Evolutionary conservation across 2,113 vertebrate species (phyloP).

Genomic region (Electrona antarctica): DNA sequence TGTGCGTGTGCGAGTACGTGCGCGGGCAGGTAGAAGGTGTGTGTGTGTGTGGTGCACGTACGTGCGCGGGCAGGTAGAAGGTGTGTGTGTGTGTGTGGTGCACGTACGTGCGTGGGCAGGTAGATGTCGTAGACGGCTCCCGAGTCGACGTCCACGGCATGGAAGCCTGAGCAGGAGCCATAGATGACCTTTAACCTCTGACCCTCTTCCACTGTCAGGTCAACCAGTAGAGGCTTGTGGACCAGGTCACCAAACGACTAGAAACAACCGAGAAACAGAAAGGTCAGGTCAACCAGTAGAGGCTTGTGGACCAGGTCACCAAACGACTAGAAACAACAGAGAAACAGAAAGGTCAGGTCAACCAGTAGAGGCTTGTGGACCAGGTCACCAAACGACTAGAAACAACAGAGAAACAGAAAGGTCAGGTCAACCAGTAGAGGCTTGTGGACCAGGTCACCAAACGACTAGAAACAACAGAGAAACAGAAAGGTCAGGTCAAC

Average conservation of each 20-base stretch:
- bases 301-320: not conserved
- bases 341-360: not conserved
- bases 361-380: not conserved
- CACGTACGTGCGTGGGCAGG: slow-evolving; percentile 94
- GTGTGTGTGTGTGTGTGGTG: slow-evolving; percentile 46
- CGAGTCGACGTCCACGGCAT: slow-evolving; percentile 97
- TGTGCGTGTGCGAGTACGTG: not conserved
- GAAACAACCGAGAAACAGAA: not conserved
- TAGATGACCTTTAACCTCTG: slow-evolving; percentile 99
- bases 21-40: not conserved
- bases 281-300: not conserved
- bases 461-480: slow-evolving; percentile 1
- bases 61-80: not conserved
- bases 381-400: slow-evolving; percentile 75
- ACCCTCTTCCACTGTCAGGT: slow-evolving; percentile 96
- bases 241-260: slow-evolving; percentile 80
- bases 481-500: not conserved
- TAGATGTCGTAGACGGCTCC: slow-evolving; percentile 99
- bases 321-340: not conserved
- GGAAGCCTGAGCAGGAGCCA: slow-evolving; percentile 93
- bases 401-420: not conserved
- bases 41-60: not conserved
- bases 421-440: not conserved
- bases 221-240: slow-evolving; percentile 93
- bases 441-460: not conserved